Base-by-base conservation (phyloP, 2,888 invertebrate genomes). In the Drosophila nr. perissopoda region DNA sequence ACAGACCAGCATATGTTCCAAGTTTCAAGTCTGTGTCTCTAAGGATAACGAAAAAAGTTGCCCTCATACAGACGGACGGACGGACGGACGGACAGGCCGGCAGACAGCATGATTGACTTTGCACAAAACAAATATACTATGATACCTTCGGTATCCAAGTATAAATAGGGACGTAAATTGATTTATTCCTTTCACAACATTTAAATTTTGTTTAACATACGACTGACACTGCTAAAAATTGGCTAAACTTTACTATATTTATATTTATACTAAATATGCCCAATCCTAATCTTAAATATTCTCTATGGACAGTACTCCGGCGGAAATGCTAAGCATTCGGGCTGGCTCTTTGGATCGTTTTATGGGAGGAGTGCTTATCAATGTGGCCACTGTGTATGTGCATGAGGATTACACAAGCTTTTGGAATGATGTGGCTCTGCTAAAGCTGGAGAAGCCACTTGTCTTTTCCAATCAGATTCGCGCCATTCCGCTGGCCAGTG, bases 321-420 rank as follows among this genome's bases (percentile, higher is more conserved):
- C 88, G 11, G 60, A 69, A 8, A 6, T 63, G 33, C 73, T 90
- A 42, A 83, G 82, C 31, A 89, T 92, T 48, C 89, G 91, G 2
- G 91, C 90, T 27, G 92, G 92, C 45, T 76, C 83, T 10, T 82
- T 80, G 66, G 73, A 87, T 40, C 83, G 92, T n/a, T 76, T 85
- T n/a, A 52, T 33, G 31, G 91, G 90, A 59, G 92, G 92, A 40
- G 81, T 90, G 53, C 49, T 80, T 6, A 71, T 80, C 57, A 65
- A 82, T 25, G 89, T 92, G 42, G 75, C 57, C 13, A 60, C 82
- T n/a, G 78, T 92, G 11, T 61, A 38, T 8, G 78, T 84, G 18
- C 90, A 91, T 58, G 87, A 89, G 73, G 42, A 77, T 0, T 90
- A 91, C 62, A 82, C 76, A 1, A 80, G 82, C 45, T 87, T 87